Conservation (phyloP, 1,140 invertebrate genomes). For the Leptopilina clavipes region DNA sequence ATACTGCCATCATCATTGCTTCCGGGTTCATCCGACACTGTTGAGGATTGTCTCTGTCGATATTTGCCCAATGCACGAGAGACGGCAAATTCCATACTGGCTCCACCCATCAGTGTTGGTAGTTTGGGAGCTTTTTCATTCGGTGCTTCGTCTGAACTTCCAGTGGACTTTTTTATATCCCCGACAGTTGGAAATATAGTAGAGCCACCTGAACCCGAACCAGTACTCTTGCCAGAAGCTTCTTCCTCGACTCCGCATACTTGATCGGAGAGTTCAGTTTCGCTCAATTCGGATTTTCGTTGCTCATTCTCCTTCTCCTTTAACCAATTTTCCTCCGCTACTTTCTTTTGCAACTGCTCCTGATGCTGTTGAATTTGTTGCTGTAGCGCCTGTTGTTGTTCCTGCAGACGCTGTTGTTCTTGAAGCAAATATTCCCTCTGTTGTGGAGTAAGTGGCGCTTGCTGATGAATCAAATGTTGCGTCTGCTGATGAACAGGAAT, state of each 20-base stretch:
- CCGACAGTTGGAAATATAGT: conserved; percentile 84
- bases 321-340: conserved; percentile 63
- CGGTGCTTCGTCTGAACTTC: conserved; percentile 69
- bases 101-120: conserved; percentile 76
- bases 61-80: conserved; percentile 89
- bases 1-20: conserved; percentile 72
- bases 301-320: conserved; percentile 59
- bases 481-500: conserved; percentile 35
- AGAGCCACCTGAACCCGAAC: conserved; percentile 77
- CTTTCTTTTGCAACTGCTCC: conserved; percentile 63
- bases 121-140: conserved; percentile 77
- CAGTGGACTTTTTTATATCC: conserved; percentile 80
- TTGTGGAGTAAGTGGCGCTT: conserved; percentile 52
- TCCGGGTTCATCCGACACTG: conserved; percentile 80
- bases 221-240: conserved; percentile 76
- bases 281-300: conserved; percentile 59
- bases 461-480: conserved; percentile 39
- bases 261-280: conserved; percentile 76
- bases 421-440: conserved; percentile 46
- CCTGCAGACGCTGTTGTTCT: conserved; percentile 57
- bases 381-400: conserved; percentile 66
- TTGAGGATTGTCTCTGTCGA: conserved; percentile 83
- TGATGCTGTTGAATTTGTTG: conserved; percentile 70
- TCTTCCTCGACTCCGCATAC: conserved; percentile 77
- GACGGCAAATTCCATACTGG: conserved; percentile 88